Conservation (phyloP, 2,113 vertebrate genomes). For the Climacteris rufus region DNA sequence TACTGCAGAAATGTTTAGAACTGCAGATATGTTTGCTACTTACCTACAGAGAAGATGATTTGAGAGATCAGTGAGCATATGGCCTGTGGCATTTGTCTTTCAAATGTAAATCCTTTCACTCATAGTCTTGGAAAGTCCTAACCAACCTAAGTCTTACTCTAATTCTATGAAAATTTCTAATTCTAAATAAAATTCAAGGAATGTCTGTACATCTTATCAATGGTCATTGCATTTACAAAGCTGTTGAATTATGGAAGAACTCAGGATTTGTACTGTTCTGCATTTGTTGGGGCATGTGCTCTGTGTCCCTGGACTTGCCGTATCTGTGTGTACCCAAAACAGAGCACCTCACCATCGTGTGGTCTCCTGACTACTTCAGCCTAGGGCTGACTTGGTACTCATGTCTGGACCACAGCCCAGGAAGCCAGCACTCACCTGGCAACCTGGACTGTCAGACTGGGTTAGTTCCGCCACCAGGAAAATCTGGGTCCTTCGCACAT, state of each 20-base stretch:
- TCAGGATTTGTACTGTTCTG: not conserved
- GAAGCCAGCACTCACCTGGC: not conserved
- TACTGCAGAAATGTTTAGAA: not conserved
- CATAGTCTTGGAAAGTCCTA: not conserved
- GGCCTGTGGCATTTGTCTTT: not conserved
- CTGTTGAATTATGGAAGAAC: not conserved
- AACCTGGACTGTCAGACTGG: accelerated
- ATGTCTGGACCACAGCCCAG: not conserved
- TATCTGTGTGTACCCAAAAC: not conserved
- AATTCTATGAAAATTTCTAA: not conserved
- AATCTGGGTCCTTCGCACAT: not conserved
- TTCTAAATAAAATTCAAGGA: not conserved
- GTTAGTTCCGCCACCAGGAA: not conserved
- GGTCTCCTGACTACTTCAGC: not conserved
- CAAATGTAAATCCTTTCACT: not conserved
- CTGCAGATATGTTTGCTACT: not conserved
- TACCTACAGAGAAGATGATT: not conserved
- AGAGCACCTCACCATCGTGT: accelerated
- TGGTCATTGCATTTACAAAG: not conserved
- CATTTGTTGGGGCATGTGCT: not conserved
- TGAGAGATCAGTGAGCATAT: not conserved
- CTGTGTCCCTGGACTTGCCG: not conserved
- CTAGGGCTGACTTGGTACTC: not conserved
- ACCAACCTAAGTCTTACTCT: not conserved
- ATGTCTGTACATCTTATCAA: not conserved